Conservation (phyloP, 2,888 invertebrate species). For the Acleris sparsana region DNA sequence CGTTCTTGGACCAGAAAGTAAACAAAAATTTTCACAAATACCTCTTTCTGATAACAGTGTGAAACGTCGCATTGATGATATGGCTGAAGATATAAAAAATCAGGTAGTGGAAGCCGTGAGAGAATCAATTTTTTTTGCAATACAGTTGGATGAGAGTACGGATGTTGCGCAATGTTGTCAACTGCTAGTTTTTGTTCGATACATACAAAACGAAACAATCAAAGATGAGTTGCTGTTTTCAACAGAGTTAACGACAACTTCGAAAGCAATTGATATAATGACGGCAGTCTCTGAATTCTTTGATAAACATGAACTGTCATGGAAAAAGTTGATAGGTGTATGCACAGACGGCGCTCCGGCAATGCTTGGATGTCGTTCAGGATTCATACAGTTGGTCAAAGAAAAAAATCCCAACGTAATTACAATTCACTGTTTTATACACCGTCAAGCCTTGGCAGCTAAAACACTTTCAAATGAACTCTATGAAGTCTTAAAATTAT, state of each 20-base stretch:
- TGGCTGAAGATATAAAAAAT: constrained; percentile 35
- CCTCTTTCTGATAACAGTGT: constrained; percentile 6
- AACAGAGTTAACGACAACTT: constrained; percentile 28
- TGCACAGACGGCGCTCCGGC: constrained; percentile 46
- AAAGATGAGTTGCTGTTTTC: constrained; percentile 8
- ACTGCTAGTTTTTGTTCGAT: constrained; percentile 43
- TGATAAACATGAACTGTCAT: constrained; percentile 33
- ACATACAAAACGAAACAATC: constrained; percentile 40
- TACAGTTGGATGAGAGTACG: constrained; percentile 44
- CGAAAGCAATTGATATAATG: constrained; percentile 36
- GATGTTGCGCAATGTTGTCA: constrained; percentile 44
- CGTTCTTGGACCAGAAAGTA: constrained; percentile 13
- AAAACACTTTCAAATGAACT: constrained; percentile 37
- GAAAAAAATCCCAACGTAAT: constrained; percentile 39
- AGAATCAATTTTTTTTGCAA: constrained; percentile 38
- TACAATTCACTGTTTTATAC: constrained; percentile 38
- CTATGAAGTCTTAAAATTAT: constrained; percentile 23
- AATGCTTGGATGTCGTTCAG: constrained; percentile 44
- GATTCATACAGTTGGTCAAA: constrained; percentile 39
- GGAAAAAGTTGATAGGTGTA: constrained; percentile 43
- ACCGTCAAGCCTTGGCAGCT: constrained; percentile 40
- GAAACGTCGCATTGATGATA: constrained; percentile 14
- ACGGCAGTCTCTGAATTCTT: constrained; percentile 29
- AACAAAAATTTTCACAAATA: constrained; percentile 13
- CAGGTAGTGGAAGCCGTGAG: constrained; percentile 25